These are phyloP conservation scores for Lasius fuliginosus DNA, from an alignment of 2,888 invertebrate genomes.

Conservation along the genomic window DNA sequence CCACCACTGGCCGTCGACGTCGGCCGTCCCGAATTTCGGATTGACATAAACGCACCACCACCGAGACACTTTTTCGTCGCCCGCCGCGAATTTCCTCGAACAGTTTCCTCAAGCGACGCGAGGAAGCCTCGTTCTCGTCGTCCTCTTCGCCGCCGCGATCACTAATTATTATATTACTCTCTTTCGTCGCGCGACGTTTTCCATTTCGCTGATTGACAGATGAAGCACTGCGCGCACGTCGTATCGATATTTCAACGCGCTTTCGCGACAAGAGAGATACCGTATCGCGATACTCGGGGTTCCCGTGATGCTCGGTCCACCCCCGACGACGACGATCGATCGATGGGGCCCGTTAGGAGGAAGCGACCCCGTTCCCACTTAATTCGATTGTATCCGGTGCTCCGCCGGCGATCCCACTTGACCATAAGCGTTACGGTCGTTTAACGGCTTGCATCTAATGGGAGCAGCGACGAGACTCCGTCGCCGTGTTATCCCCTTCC, in stretches of 20 bases:
- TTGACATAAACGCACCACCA: constrained; percentile 75
- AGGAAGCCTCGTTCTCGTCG: constrained; percentile 4
- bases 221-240: background rate
- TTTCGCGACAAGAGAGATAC: constrained; percentile 5
- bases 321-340: constrained; percentile 62
- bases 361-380: constrained; percentile 67
- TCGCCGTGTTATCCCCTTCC: constrained; percentile 48
- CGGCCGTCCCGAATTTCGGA: constrained; percentile 75
- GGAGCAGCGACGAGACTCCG: constrained; percentile 51
- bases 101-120: background rate
- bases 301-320: constrained; percentile 40
- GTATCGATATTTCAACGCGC: background rate
- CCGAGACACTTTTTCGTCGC: constrained; percentile 20
- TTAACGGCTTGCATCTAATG: constrained; percentile 54
- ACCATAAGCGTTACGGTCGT: constrained; percentile 62
- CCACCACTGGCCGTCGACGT: constrained; percentile 80
- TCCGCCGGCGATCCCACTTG: constrained; percentile 60
- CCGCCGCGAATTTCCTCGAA: background rate
- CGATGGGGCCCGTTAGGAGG: constrained; percentile 58
- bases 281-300: background rate
- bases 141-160: background rate
- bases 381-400: constrained; percentile 66
- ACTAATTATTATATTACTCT: background rate
- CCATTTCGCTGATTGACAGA: background rate
- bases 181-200: background rate